These are phyloP conservation scores for Anaspis maculata DNA, from an alignment of 2,888 invertebrate genomes.

Conservation along the genomic window DNA sequence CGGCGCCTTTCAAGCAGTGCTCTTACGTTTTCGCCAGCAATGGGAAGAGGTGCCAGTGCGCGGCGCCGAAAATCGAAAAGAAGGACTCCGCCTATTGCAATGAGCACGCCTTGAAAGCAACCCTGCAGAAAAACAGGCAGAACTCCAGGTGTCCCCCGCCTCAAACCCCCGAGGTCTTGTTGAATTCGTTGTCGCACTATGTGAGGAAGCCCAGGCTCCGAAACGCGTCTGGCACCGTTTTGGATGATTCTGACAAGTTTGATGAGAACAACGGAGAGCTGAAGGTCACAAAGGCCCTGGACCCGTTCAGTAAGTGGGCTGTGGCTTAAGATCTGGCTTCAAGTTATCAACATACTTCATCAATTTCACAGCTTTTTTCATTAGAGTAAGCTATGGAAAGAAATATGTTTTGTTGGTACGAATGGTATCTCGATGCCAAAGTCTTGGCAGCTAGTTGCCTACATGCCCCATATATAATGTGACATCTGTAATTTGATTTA, in stretches of 20 bases:
- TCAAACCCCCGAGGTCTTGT: conserved; percentile 57
- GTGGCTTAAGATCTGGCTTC: no score
- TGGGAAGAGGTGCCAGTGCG: conserved; percentile 67
- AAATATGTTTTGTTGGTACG: no score
- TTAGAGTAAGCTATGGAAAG: no score
- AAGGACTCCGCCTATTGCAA: conserved; percentile 62
- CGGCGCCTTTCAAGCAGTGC: conserved; percentile 79
- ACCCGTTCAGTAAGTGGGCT: conserved; percentile 51
- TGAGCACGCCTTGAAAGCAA: conserved; percentile 60
- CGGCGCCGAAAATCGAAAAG: conserved; percentile 66
- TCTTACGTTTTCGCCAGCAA: conserved; percentile 57
- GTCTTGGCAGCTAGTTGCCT: no score
- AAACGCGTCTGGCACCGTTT: conserved; percentile 26
- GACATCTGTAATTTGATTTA: no score
- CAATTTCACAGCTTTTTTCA: no score
- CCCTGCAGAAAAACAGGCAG: conserved; percentile 53
- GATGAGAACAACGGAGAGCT: conserved; percentile 44
- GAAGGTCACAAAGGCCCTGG: conserved; percentile 42
- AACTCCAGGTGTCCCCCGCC: conserved; percentile 53
- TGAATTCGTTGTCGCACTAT: conserved; percentile 59
- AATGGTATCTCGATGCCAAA: no score
- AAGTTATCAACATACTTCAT: no score
- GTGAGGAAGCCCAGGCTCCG: conserved; percentile 39
- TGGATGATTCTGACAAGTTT: conserved; percentile 32
- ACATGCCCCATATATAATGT: no score